These are phyloP conservation scores for Melanerpes aurifrons DNA, from an alignment of 2,113 vertebrate species.

Conservation along the genomic window DNA sequence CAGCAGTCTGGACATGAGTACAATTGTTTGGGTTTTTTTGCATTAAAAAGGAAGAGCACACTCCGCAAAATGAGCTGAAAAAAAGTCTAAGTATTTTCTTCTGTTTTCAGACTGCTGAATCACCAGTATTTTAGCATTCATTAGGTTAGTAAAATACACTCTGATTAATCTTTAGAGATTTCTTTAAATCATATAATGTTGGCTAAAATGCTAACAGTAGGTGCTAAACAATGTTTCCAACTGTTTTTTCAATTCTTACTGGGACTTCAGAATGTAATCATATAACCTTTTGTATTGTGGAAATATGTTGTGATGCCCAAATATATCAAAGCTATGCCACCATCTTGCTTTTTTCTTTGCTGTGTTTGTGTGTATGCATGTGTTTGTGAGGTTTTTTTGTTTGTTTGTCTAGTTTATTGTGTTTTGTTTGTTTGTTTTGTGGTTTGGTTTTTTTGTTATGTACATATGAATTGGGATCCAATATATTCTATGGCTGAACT, in stretches of 20 bases:
- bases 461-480: neutral
- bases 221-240: neutral
- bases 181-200: neutral
- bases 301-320: neutral
- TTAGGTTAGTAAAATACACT: neutral
- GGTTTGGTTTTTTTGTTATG: neutral
- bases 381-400: too few relatives aligned
- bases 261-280: neutral
- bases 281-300: neutral
- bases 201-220: neutral
- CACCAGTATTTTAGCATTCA: neutral
- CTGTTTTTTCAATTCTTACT: neutral
- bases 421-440: too few relatives aligned
- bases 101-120: neutral
- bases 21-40: neutral
- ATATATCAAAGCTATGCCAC: neutral
- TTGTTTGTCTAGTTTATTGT: too few relatives aligned
- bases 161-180: neutral
- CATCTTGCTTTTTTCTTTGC: fast-evolving
- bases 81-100: neutral
- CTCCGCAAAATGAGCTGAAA: neutral
- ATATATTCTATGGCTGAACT: neutral
- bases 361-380: too few relatives aligned
- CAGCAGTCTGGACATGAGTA: neutral
- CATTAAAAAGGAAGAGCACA: neutral